Conservation (phyloP, 2,113 vertebrate species). For the Thamnophis sirtalis region DNA sequence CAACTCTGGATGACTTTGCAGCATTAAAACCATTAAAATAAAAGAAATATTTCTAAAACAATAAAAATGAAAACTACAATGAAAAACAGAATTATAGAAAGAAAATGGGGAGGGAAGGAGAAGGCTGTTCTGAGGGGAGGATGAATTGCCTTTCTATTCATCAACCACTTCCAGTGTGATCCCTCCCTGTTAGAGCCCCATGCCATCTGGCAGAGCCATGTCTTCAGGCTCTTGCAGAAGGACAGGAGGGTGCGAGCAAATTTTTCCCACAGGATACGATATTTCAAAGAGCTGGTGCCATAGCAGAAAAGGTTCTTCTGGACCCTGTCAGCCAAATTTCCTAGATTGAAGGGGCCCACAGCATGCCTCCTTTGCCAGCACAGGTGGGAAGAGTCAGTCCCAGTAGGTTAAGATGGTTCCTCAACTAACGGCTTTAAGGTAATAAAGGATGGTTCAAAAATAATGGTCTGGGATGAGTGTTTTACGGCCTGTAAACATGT, state of each 20-base stretch:
- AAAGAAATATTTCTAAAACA: background rate
- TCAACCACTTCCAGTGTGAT: background rate
- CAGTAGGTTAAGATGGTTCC: background rate
- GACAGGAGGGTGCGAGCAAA: background rate
- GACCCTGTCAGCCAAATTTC: background rate
- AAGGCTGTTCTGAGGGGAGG: background rate
- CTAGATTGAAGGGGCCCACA: background rate
- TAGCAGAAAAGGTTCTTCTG: background rate
- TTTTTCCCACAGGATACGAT: background rate
- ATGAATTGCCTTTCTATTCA: background rate
- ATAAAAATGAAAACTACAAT: background rate
- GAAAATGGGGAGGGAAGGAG: background rate
- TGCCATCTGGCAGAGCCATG: background rate
- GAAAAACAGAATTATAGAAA: background rate
- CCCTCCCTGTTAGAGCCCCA: background rate
- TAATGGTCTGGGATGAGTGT: background rate
- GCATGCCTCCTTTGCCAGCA: background rate
- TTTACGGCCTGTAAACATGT: background rate
- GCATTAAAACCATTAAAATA: background rate
- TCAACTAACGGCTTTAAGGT: background rate
- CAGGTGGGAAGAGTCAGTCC: background rate
- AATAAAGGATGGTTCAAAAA: background rate
- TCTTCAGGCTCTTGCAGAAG: background rate
- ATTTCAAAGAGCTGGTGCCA: background rate
- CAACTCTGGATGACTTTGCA: background rate